Evolutionary conservation across 1,140 invertebrate species (phyloP), one percentile per base, ranked within the genome.

Genomic region (Gonioctena quinquepunctata): DNA sequence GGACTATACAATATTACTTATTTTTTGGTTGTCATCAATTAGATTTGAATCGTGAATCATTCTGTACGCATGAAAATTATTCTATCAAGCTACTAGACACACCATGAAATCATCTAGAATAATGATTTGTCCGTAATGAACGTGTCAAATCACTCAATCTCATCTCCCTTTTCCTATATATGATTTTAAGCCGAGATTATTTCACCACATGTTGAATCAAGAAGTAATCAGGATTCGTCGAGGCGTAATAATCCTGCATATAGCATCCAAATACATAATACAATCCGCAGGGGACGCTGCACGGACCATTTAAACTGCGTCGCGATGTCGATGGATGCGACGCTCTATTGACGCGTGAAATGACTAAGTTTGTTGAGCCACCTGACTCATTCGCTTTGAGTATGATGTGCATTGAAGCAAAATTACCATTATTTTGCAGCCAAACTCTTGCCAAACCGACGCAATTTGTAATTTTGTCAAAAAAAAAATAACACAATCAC

Each of bases 341-440:
- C 60, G 60, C 60, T 33, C 60, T 62, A 62, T 5, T 62, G 60
- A 28, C 60, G 60, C 60, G 60, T 62, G 33, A 62, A 62, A 62
- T 62, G 16, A 62, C 60, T 28, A 21, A 6, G 22, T 33, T 21
- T 16, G 60, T 18, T 7, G n/a, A 21, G 33, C 60, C 60, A 62
- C 60, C 27, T 62, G 60, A 62, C 60, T 62, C 60, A 62, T 62
- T 26, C 13, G 13, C 16, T 21, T 62, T n/a, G 5, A n/a, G 33
- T 3, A 13, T 0, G 11, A 1, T n/a, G 13, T 42, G 13, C 33
- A n/a, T 0, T n/a, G 1, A 0, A n/a, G n/a, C n/a, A n/a, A n/a
- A n/a, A n/a, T n/a, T n/a, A n/a, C n/a, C n/a, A n/a, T n/a, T n/a
- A n/a, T n/a, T n/a, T n/a, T n/a, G n/a, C n/a, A n/a, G n/a, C n/a